These are phyloP conservation scores for Trochalopteron elliotii DNA, from an alignment of 2,113 vertebrate species.

Conservation along the genomic window DNA sequence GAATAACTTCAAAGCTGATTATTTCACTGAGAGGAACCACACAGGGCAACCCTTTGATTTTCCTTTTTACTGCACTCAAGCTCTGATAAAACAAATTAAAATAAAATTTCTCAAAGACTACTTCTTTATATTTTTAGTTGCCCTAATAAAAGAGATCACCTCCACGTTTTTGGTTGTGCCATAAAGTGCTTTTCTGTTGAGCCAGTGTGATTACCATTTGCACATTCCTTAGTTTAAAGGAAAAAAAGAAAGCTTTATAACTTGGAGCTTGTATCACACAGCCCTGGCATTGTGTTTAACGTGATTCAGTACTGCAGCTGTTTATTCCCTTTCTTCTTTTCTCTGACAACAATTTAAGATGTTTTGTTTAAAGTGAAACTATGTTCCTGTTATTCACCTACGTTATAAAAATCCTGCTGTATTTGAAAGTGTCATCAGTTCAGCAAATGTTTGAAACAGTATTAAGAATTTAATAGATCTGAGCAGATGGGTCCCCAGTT, in stretches of 20 bases:
- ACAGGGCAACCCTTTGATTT: constrained; percentile 66
- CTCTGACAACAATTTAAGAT: constrained; percentile 36
- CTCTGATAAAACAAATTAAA: constrained; percentile 64
- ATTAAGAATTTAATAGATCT: constrained; percentile 42
- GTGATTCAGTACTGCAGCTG: constrained; percentile 36
- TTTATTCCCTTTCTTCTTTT: constrained; percentile 54
- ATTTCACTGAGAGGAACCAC: constrained; percentile 65
- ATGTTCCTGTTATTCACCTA: constrained; percentile 33
- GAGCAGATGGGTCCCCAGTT: constrained; percentile 56
- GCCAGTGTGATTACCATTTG: constrained; percentile 15
- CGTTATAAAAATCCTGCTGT: not conserved
- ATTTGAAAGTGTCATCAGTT: constrained; percentile 34
- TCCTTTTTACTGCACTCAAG: constrained; percentile 55
- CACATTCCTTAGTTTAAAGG: constrained; percentile 41
- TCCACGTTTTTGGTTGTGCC: constrained; percentile 2
- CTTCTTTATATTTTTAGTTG: constrained; percentile 57
- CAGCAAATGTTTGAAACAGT: constrained; percentile 33
- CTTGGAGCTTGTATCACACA: constrained; percentile 10
- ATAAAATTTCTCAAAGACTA: constrained; percentile 62
- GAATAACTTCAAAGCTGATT: constrained; percentile 75
- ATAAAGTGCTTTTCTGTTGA: constrained; percentile 34
- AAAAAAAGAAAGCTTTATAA: constrained; percentile 55
- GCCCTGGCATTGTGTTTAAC: constrained; percentile 31
- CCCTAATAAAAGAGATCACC: constrained; percentile 54
- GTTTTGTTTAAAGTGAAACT: constrained; percentile 24